Percentiles rank a stretch among this genome's conserved stretches.
Conservation (phyloP, 2,113 vertebrate genomes). For the Pycnonotus jocosus region DNA sequence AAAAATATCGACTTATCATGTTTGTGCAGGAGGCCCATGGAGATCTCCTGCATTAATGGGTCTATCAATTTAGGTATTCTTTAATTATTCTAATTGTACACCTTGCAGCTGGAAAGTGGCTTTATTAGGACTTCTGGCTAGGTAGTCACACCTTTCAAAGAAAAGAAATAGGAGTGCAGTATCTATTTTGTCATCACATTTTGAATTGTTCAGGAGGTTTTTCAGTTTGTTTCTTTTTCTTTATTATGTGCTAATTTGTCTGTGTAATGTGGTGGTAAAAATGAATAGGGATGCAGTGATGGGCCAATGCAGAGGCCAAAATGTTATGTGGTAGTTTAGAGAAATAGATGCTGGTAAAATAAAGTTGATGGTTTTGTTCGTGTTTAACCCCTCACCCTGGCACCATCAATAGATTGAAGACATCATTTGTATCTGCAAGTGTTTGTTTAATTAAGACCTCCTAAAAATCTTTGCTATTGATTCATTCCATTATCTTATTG, state of each 20-base stretch:
- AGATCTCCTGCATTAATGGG: constrained; percentile 79
- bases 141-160: not conserved
- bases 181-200: constrained; percentile 55
- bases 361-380: constrained; percentile 78
- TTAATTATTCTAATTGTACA: constrained; percentile 90
- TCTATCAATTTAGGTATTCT: constrained; percentile 82
- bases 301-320: constrained; percentile 39
- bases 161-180: constrained; percentile 8
- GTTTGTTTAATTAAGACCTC: constrained; percentile 98
- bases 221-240: not conserved
- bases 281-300: constrained; percentile 59
- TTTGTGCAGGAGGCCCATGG: constrained; percentile 73
- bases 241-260: constrained; percentile 63
- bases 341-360: constrained; percentile 71
- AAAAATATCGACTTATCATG: constrained; percentile 87
- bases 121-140: constrained; percentile 57
- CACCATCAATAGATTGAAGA: constrained; percentile 89
- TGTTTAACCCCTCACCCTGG: constrained; percentile 79
- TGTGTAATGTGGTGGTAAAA: constrained; percentile 38
- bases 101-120: constrained; percentile 71
- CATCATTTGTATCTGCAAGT: constrained; percentile 94
- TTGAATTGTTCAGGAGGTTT: constrained; percentile 56
- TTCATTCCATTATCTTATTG: constrained; percentile 86
- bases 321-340: constrained; percentile 55
- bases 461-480: constrained; percentile 95